Percentiles rank a stretch among this genome's conserved stretches.
These are phyloP conservation scores for Numenius arquata DNA, from an alignment of 2,113 vertebrate genomes.

Conservation along the genomic window DNA sequence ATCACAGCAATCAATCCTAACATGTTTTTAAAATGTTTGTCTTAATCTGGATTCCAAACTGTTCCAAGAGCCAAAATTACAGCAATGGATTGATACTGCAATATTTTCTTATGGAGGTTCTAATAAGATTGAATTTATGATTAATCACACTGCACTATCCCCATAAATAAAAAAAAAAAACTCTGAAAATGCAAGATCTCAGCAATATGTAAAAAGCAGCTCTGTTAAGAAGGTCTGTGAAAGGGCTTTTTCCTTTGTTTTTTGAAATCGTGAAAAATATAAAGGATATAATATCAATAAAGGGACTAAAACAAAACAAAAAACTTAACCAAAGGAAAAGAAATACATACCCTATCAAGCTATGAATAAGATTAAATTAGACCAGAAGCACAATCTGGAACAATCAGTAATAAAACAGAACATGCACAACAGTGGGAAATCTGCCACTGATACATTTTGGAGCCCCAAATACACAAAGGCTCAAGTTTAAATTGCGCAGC, in stretches of 20 bases:
- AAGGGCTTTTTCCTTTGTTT: conserved; percentile 7
- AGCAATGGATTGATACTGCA: neutral
- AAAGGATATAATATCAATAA: conserved; percentile 1
- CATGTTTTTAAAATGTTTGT: neutral
- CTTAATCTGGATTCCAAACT: neutral
- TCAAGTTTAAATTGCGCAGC: conserved; percentile 34
- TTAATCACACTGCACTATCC: neutral
- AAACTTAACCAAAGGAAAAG: neutral
- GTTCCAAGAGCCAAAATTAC: neutral
- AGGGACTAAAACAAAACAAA: conserved; percentile 22
- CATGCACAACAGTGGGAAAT: conserved; percentile 11
- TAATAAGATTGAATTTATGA: neutral
- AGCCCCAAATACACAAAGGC: neutral
- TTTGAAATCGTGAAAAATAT: conserved; percentile 26
- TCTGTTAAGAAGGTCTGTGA: neutral
- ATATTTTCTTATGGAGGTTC: neutral
- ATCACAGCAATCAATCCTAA: neutral
- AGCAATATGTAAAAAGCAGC: neutral
- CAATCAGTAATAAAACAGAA: conserved; percentile 46
- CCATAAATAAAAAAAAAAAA: conserved; percentile 22
- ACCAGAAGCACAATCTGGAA: neutral
- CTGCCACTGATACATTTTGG: neutral
- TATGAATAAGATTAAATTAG: conserved; percentile 12
- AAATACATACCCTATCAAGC: neutral
- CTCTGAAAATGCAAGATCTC: conserved; percentile 36